A percentile compares a stretch with the other conserved stretches of the same genome.
Evolutionary conservation across 1,140 invertebrate species (phyloP).

Genomic region (Drosophila subobscura): DNA sequence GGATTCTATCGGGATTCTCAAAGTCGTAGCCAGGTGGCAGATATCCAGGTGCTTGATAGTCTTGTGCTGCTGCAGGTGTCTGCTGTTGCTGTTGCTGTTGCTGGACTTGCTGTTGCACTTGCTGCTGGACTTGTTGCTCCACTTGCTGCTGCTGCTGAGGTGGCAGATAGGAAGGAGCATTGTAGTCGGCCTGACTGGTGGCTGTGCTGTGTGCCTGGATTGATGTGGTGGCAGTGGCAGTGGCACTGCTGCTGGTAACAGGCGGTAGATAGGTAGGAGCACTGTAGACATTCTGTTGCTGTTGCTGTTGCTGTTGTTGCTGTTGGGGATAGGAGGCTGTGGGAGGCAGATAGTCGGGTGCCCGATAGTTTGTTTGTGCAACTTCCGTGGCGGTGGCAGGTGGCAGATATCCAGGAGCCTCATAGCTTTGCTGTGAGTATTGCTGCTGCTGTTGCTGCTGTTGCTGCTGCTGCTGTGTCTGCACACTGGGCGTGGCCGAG

Average conservation of each 20-base stretch:
- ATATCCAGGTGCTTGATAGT: slow-evolving; percentile 47
- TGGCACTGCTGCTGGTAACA: slow-evolving; percentile 2
- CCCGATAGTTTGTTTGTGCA: slow-evolving; percentile 40
- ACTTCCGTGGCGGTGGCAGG: slow-evolving; percentile 27
- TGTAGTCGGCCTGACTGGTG: slow-evolving; percentile 19
- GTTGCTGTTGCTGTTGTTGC: slow-evolving; percentile 19
- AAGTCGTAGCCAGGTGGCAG: slow-evolving; percentile 62
- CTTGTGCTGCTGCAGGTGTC: slow-evolving; percentile 1
- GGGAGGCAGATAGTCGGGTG: slow-evolving; percentile 60
- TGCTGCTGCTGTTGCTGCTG: slow-evolving; percentile 23
- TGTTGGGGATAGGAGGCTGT: slow-evolving; percentile 12
- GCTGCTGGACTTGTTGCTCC: slow-evolving; percentile 16
- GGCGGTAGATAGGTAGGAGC: slow-evolving; percentile 40
- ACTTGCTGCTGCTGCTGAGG: slow-evolving; percentile 36
- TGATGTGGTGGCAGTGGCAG: slow-evolving; percentile 1
- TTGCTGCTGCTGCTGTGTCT: slow-evolving; percentile 22
- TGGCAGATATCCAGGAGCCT: slow-evolving; percentile 33
- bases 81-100: slow-evolving; percentile 21
- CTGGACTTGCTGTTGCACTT: slow-evolving; percentile 19
- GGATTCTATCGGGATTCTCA: slow-evolving; percentile 55
- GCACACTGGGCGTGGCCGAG: slow-evolving; percentile 20
- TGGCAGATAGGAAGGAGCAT: slow-evolving; percentile 60
- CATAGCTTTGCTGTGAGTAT: slow-evolving; percentile 27
- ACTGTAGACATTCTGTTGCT: slow-evolving; percentile 32
- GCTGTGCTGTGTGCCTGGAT: slow-evolving; percentile 12